Base-by-base conservation (phyloP, 2,797 vertebrate species). In the Ctenopoma kingsleyae region DNA sequence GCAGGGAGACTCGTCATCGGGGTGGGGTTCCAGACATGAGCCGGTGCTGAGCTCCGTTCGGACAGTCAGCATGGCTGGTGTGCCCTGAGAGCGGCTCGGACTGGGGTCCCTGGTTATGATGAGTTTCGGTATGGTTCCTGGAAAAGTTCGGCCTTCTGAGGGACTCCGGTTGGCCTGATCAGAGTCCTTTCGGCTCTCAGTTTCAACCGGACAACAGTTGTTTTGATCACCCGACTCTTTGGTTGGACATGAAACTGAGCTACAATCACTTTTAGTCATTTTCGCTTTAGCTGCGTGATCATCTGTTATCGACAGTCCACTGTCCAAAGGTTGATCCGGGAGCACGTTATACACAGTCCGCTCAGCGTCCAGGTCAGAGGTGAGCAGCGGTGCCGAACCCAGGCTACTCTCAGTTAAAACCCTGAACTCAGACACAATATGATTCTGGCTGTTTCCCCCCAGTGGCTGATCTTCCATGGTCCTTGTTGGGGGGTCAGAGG, bases 81-180 rank as follows among this genome's bases (percentile, higher is more conserved):
- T 38, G 5, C 53, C 78, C 49, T 67, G 71, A 0, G 80, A 20
- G 27, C 82, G 86, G 59, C 52, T 80, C 35, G 92, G 92, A 20
- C 80, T 95, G 2, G 94, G 89, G 61, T 96, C 96, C 46, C 93
- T 92, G 22, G 96, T 97, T 38, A 97, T 93, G 75, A 97, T 95
- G n/a, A 97, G 95, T 71, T 91, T 94, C 7, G 96, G 96, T 25
- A 97, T 96, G 20, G 93, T 90, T 11, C 94, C 93, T 5, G 76
- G 78, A 64, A 87, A 92, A 44, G 71, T 52, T 17, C 70, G 85
- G 53, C 81, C 87, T 30, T 57, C 75, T 7, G 70, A 25, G 6
- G 79, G 73, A 30, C 35, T 68, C 8, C 25, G 51, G 1, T 3
- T 41, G 25, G 15, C 43, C 27, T 67, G 68, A 32, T 70, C 71